Conservation (phyloP, 2,888 invertebrate species). For the Phasia obesa region DNA sequence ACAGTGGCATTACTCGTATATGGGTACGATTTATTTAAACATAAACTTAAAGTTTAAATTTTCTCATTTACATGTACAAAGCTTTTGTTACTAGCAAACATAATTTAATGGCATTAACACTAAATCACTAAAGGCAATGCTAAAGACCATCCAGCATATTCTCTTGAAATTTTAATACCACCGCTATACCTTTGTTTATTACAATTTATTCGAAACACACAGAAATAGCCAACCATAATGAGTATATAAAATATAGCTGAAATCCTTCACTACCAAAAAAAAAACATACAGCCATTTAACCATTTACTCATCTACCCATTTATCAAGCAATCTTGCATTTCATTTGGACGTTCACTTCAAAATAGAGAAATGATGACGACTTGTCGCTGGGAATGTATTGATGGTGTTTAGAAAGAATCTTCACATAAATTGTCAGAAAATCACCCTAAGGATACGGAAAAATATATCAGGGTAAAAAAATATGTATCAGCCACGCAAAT, state of each 20-base stretch:
- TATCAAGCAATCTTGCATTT: conserved; percentile 3
- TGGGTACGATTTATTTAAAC: too few relatives aligned
- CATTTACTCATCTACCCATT: conserved; percentile 24
- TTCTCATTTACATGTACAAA: conserved; percentile 14
- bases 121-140: conserved; percentile 59
- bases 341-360: background rate
- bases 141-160: background rate
- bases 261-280: conserved; percentile 51
- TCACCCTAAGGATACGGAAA: conserved; percentile 42
- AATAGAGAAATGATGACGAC: conserved; percentile 41
- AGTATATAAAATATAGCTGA: conserved; percentile 58
- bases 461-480: background rate
- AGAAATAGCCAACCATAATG: conserved; percentile 30
- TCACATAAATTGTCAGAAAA: conserved; percentile 58
- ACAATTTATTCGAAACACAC: conserved; percentile 20
- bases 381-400: conserved; percentile 61
- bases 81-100: conserved; percentile 43
- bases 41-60: too few relatives aligned
- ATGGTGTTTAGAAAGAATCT: conserved; percentile 58
- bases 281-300: conserved; percentile 40
- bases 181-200: background rate
- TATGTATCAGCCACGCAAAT: conserved; percentile 45
- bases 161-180: background rate
- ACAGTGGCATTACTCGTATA: too few relatives aligned
- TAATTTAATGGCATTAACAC: conserved; percentile 61